A percentile compares a stretch with the other conserved stretches of the same genome.
Evolutionary conservation across 2,113 vertebrate species (phyloP).

Genomic region (Dinomys branickii): DNA sequence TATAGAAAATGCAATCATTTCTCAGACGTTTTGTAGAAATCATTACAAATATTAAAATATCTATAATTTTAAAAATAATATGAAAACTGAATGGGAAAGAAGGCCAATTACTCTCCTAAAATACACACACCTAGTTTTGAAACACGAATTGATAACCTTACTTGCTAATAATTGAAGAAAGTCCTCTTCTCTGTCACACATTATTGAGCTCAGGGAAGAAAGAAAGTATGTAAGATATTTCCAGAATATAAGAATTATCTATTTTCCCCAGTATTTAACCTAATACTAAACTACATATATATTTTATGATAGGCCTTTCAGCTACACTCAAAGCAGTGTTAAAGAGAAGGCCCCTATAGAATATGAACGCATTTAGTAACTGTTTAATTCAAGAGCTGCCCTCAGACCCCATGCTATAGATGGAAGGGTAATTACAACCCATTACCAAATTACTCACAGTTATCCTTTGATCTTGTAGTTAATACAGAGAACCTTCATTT

Average conservation of each 20-base stretch:
- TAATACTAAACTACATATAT: neutral
- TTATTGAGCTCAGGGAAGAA: neutral
- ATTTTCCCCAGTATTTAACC: neutral
- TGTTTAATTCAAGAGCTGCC: conserved; percentile 52
- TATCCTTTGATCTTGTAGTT: conserved; percentile 79
- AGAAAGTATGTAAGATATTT: neutral
- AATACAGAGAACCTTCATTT: conserved; percentile 73
- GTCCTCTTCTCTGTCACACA: neutral
- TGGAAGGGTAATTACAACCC: conserved; percentile 75
- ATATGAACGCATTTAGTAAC: conserved; percentile 57
- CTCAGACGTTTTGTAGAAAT: neutral
- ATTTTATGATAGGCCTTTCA: neutral
- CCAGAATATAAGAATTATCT: neutral
- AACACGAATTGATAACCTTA: neutral
- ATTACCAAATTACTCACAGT: conserved; percentile 79
- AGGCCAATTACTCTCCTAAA: neutral
- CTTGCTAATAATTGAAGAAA: neutral
- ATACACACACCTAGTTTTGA: neutral
- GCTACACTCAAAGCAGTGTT: neutral
- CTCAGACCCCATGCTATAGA: conserved; percentile 20
- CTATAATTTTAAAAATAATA: neutral
- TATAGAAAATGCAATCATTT: neutral
- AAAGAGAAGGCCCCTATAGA: conserved; percentile 31
- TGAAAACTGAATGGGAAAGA: neutral
- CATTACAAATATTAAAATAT: neutral